Base-by-base conservation (phyloP, 1,140 invertebrate species). In the Neodiprion lecontei region DNA sequence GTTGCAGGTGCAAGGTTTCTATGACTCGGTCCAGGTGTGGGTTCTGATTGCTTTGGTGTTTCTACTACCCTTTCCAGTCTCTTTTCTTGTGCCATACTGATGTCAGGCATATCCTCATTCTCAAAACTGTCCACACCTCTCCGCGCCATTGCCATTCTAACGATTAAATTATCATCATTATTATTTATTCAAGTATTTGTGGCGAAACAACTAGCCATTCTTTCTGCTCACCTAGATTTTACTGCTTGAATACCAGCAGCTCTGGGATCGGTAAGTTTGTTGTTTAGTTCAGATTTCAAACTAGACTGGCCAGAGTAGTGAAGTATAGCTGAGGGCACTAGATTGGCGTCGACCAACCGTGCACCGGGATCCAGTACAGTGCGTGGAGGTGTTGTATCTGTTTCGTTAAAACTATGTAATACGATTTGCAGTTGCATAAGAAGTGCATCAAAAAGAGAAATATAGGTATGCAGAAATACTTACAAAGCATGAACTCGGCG, bases 371-470 rank as follows among this genome's bases (percentile, higher is more conserved):
- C 83, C 23, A 95, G 84, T 69, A 91, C 87, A 77, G 89, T 90
- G 86, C 94, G 95, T 48, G 95, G 93, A 14, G 95, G 95, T 28
- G 94, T 91, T 69, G 92, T 93, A 88, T 94, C 94, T 95, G 77
- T 69, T 65, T 65, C 61, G 1, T 21, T 21, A 65, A 65, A 65
- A 53, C 61, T 70, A 74, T 47, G 14, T 40, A 70, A 70, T 73
- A 4, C 69, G 69, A 76, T 68, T 66, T 75, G 69, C 28, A 72
- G 67, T 23, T 72, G 70, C 69, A 76, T 77, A 17, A 75, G 73
- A 70, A 74, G 72, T 68, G 50, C 70, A 69, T 47, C 72, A 70
- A 67, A 76, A 65, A 75, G 75, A 14, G 72, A 76, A 74, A 70
- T 74, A 75, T 28, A 72, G 9, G 61, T 76, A 61, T 74, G 67